These are phyloP conservation scores for Trematocara macrostoma DNA, from an alignment of 2,113 vertebrate genomes.

Conservation along the genomic window DNA sequence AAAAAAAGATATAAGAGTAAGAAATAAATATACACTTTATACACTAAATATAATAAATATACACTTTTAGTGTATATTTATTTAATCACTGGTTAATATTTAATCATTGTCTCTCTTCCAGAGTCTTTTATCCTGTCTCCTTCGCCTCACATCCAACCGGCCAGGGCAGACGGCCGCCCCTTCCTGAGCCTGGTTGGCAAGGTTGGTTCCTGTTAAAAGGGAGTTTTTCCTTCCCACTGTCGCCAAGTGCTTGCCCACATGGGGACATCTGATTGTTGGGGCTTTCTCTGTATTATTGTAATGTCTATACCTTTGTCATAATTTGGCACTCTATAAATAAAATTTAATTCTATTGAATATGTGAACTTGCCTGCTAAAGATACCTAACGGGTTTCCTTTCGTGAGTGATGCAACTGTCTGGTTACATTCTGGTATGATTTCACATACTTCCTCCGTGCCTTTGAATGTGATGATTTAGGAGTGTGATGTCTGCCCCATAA, in stretches of 20 bases:
- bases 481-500: fast-evolving
- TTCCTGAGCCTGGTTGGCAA: neutral
- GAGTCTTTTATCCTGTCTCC: neutral
- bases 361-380: neutral
- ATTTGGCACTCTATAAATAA: fast-evolving
- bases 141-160: fast-evolving
- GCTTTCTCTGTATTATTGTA: neutral
- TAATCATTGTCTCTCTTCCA: neutral
- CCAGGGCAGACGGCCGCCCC: fast-evolving
- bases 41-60: neutral
- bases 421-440: neutral
- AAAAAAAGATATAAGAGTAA: fast-evolving
- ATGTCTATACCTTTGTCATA: fast-evolving
- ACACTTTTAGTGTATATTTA: neutral
- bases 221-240: neutral
- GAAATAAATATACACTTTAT: neutral
- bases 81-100: neutral
- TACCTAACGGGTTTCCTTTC: neutral
- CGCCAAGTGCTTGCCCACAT: neutral
- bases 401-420: fast-evolving
- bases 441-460: fast-evolving
- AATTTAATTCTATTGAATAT: fast-evolving
- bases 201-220: neutral
- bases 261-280: neutral
- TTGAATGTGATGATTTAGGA: neutral